A percentile compares a stretch with the other conserved stretches of the same genome.
phyloP scores from a whole-genome alignment of 2,888 invertebrate genomes.

The Clistopyga incitator region DNA sequence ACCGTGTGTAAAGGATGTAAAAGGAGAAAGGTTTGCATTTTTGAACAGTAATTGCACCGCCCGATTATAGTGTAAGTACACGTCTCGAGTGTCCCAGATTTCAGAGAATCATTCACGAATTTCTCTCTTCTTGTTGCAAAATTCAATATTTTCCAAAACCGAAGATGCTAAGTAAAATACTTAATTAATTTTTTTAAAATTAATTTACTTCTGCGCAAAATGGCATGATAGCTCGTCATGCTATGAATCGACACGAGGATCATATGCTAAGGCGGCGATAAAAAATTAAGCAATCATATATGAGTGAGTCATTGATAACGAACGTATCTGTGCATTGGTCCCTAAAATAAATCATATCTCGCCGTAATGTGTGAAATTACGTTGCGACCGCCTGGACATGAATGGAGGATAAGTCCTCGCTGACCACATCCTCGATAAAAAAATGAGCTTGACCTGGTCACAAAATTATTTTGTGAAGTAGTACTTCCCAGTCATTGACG shows the following conservation, averaged over 20 bases:
- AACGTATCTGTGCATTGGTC: not conserved
- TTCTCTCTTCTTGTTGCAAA: no score
- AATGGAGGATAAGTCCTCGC: not conserved
- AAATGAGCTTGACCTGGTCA: not conserved
- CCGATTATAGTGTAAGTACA: no score
- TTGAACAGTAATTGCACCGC: no score
- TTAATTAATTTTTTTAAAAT: no score
- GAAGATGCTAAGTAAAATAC: no score
- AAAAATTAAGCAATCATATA: not conserved
- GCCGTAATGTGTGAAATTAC: constrained; percentile 2
- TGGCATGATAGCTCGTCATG: not conserved
- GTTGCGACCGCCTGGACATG: not conserved
- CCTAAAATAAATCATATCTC: constrained; percentile 13
- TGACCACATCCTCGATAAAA: not conserved
- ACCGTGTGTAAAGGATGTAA: no score
- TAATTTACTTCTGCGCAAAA: not conserved
- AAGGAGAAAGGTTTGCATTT: no score
- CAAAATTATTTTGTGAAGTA: not conserved
- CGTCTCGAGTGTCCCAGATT: no score
- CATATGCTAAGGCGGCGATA: not conserved
- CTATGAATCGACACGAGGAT: not conserved
- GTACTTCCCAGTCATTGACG: not conserved
- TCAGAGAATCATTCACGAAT: no score
- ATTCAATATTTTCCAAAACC: no score
- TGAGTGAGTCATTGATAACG: not conserved